Evolutionary conservation across 2,797 vertebrate genomes (phyloP).

Genomic region (Okamejei kenojei): DNA sequence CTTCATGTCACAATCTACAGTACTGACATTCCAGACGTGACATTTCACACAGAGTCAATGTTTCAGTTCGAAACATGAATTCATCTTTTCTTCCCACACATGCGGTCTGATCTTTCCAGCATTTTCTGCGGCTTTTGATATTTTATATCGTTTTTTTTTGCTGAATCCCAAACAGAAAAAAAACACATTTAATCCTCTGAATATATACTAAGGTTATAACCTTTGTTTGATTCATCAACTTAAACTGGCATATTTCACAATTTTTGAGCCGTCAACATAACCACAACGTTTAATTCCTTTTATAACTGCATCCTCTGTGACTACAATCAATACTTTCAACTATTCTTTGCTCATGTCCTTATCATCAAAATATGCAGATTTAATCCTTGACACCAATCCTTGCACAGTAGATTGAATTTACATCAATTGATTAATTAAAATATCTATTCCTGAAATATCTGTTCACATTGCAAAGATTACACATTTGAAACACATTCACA

Average conservation of each 20-base stretch:
- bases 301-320: background rate
- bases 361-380: background rate
- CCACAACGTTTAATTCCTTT: background rate
- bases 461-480: too few species aligned
- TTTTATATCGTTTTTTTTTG: background rate
- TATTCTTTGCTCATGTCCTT: background rate
- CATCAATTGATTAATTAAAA: background rate
- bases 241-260: background rate
- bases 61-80: too few species aligned
- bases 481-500: too few species aligned
- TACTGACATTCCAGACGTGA: too few species aligned
- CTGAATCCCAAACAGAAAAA: background rate
- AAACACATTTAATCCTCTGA: background rate
- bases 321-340: background rate
- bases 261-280: background rate
- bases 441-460: background rate
- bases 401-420: background rate
- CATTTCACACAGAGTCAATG: too few species aligned
- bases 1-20: background rate
- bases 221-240: background rate
- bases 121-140: too few species aligned
- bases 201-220: background rate
- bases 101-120: too few species aligned
- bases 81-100: too few species aligned
- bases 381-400: background rate